Base-by-base conservation (phyloP, 1,140 invertebrate genomes). In the Idris sp. region DNA sequence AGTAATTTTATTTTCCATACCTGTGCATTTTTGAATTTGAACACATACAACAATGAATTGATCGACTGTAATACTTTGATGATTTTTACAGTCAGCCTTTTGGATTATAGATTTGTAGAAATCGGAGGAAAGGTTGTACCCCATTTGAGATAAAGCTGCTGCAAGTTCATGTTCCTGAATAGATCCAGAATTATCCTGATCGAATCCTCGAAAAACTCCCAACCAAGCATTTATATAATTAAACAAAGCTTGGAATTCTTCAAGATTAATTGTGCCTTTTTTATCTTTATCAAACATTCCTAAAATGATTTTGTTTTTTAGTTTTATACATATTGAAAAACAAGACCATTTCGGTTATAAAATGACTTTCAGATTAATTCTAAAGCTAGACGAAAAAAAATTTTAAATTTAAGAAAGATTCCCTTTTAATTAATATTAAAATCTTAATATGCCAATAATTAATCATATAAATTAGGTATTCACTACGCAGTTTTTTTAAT, bases 211-310 rank as follows among this genome's bases (percentile, higher is more conserved):
- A 87, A 96, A 97, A 3, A 94, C 92, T 9, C 88, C 87, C 9
- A 95, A 86, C 96, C 96, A 97, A 76, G 96, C 91, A 81, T 96
- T 96, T 25, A 97, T 93, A 79, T 97, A 98, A 41, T 92, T 93
- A 86, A 94, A 98, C 5, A 98, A 86, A 75, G 94, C 92, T 79
- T 94, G 92, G 83, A 97, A 98, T 87, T 97, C 95, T 76, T 91
- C 89, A 0, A 96, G 49, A 83, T 96, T 94, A 75, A 98, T 96
- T n/a, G 92, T 92, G n/a, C 95, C 95, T 68, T 89, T 92, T 74
- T 92, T 91, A 81, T 96, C 93, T 75, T 90, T 90, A 83, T 97
- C 95, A 90, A 97, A 97, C 94, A 97, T 95, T 58, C 92, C 94
- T 93, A 76, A 35, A 73, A 41, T 8, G 25, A 36, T 30, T 49